These are phyloP conservation scores for Drosophila demipolita DNA, from an alignment of 2,888 invertebrate genomes.

Conservation along the genomic window DNA sequence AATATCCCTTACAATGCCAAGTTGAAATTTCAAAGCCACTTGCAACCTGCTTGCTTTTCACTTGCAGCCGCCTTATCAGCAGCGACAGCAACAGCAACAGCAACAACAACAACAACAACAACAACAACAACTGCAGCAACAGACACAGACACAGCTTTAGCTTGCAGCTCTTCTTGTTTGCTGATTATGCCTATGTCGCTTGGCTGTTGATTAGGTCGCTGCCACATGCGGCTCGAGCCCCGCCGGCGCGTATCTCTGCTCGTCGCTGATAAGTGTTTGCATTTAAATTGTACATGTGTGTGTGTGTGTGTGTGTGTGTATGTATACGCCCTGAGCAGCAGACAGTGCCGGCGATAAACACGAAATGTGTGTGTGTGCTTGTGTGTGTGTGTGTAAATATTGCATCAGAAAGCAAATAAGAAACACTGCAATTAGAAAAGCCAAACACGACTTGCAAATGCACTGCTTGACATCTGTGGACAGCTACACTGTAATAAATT, in stretches of 20 bases:
- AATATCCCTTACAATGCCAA: conserved; percentile 13
- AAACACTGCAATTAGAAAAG: conserved; percentile 33
- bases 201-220: conserved; percentile 40
- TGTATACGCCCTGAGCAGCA: neutral
- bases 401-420: conserved; percentile 39
- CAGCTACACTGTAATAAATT: conserved; percentile 10
- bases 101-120: neutral
- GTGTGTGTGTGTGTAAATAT: conserved; percentile 22
- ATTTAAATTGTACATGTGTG: conserved; percentile 15
- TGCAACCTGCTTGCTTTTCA: conserved; percentile 20
- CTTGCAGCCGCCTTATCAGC: conserved; percentile 42
- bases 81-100: conserved; percentile 9
- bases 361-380: conserved; percentile 3
- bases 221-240: conserved; percentile 1
- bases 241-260: conserved; percentile 4
- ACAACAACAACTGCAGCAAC: conserved; percentile 10
- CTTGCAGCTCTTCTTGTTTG: conserved; percentile 16
- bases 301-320: neutral
- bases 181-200: conserved; percentile 30
- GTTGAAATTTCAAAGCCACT: conserved; percentile 20
- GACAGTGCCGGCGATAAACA: conserved; percentile 30
- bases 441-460: conserved; percentile 23
- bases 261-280: conserved; percentile 64
- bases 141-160: conserved; percentile 7
- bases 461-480: conserved; percentile 8